Base-by-base conservation (phyloP, 1,140 invertebrate genomes). In the Drusus annulatus region DNA sequence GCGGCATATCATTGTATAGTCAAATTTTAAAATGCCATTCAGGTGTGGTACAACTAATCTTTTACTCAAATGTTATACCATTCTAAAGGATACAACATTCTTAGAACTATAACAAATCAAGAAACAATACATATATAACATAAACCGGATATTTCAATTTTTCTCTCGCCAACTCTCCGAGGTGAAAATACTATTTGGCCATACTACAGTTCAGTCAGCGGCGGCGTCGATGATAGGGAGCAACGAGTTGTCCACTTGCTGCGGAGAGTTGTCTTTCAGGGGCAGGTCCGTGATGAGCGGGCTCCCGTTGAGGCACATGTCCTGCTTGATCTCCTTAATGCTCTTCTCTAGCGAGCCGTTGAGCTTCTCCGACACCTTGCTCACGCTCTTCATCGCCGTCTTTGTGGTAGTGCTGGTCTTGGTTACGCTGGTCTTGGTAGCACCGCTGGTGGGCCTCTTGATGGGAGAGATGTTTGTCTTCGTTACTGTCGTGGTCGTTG, bases 221-320 rank as follows among this genome's bases (percentile, higher is more conserved):
- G 82, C 76, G 28, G 75, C 78, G 65, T 89, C 88, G 79, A 90
- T 87, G 85, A 89, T 87, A n/a, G 88, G 88, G 82, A 89, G 85
- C 84, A 88, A 84, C 78, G 88, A 86, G 85, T 85, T 85, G 84
- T 89, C 89, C 23, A 85, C 81, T 82, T 85, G 80, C 58, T 86
- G 87, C 81, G 87, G 87, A 82, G 86, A 84, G 54, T 16, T 79
- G 50, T 81, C 80, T 60, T 88, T 73, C 86, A 86, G 81, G 86
- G 87, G 85, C 85, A 84, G 86, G 87, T 89, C 84, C n/a, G 76
- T 81, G 23, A 80, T 83, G 50, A 81, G 74, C 25, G 80, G 73
- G 78, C 73, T 75, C 68, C 87, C 87, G 83, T 88, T 88, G 13
- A 83, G 62, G 73, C 79, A 19, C 81, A 85, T 84, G 58, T 81